Evolutionary conservation across 2,113 vertebrate species (phyloP).

Genomic region (Rhombomys opimus): DNA sequence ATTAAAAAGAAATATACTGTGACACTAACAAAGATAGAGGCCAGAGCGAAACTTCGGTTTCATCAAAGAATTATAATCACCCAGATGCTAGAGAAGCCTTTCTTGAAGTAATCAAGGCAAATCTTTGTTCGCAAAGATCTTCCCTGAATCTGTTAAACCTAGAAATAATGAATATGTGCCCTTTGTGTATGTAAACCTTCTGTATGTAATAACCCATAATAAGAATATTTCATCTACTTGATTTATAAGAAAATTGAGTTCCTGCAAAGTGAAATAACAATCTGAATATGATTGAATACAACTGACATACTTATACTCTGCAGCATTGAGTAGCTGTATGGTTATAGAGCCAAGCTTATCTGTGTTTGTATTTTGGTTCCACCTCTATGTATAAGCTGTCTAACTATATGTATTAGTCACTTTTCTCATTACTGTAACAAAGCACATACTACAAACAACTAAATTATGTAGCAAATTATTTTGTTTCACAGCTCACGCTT

Average conservation of each 20-base stretch:
- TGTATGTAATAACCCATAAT: neutral
- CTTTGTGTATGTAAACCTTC: neutral
- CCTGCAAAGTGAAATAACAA: slow-evolving; percentile 17
- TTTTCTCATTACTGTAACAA: neutral
- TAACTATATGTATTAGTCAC: neutral
- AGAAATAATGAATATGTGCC: neutral
- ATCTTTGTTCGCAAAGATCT: neutral
- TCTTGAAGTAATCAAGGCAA: neutral
- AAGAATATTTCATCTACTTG: slow-evolving; percentile 11
- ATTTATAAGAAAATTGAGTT: neutral
- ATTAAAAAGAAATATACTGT: slow-evolving; percentile 48
- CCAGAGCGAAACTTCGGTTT: neutral
- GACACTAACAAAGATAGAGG: neutral
- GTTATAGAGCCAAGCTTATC: neutral
- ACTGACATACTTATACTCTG: neutral
- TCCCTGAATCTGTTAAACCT: slow-evolving; percentile 18
- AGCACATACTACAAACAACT: neutral
- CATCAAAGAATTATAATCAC: slow-evolving; percentile 8
- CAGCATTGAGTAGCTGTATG: neutral
- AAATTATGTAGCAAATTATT: neutral
- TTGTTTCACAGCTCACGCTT: neutral
- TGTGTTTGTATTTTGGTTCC: slow-evolving; percentile 36
- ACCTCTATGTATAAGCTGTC: neutral
- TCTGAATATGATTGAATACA: neutral
- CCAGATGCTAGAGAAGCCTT: neutral